phyloP scores from a whole-genome alignment of 2,113 vertebrate genomes.

The Pluvianellus socialis region DNA sequence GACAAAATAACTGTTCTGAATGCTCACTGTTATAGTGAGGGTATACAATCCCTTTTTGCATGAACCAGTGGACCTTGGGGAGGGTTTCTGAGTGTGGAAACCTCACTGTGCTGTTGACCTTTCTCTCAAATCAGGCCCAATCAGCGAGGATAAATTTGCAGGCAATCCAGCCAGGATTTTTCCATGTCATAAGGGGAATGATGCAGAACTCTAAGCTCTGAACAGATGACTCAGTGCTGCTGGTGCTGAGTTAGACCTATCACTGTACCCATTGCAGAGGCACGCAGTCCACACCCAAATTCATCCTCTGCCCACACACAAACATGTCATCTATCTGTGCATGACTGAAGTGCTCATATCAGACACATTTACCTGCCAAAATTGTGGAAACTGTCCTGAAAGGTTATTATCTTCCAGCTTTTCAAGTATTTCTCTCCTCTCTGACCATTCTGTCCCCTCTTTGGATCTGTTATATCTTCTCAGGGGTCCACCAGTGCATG shows the following conservation, averaged over 20 bases:
- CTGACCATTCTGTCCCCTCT: neutral
- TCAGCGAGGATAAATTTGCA: neutral
- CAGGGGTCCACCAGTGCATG: neutral
- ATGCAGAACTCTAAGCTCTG: slow-evolving; percentile 52
- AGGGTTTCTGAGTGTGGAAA: neutral
- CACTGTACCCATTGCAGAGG: slow-evolving; percentile 37
- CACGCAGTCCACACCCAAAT: slow-evolving; percentile 27
- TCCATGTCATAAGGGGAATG: slow-evolving; percentile 8
- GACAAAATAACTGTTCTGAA: neutral
- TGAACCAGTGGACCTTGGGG: neutral
- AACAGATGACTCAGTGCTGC: slow-evolving; percentile 58
- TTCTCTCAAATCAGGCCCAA: neutral
- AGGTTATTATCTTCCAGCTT: neutral
- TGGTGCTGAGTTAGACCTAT: slow-evolving; percentile 50
- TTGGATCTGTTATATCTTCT: neutral
- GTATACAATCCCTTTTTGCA: neutral
- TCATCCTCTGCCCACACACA: slow-evolving; percentile 53
- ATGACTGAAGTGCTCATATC: slow-evolving; percentile 18
- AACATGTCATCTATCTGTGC: slow-evolving; percentile 38
- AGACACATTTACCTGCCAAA: neutral
- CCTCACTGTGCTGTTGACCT: neutral
- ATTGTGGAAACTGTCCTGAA: neutral
- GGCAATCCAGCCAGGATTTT: slow-evolving; percentile 16
- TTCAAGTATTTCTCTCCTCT: neutral
- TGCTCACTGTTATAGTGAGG: neutral